Evolutionary conservation across 2,888 invertebrate genomes (phyloP).

Genomic region (Orthosia cruda): DNA sequence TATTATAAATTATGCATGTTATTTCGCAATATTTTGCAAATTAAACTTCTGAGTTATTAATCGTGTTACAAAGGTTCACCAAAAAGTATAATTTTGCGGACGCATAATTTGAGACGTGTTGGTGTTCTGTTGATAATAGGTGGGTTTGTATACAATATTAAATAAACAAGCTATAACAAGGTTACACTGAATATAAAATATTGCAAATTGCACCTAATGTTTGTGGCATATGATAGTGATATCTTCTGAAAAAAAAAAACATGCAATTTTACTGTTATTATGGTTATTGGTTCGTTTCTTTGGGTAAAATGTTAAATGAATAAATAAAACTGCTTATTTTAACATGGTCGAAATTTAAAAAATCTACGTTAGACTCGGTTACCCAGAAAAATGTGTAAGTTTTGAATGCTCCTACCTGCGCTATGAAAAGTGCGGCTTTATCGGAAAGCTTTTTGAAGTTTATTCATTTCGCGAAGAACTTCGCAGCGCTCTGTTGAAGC

Average conservation of each 20-base stretch:
- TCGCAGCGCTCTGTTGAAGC: background rate
- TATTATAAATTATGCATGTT: slow-evolving; percentile 6
- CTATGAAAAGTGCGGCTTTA: background rate
- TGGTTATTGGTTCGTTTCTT: too few relatives aligned
- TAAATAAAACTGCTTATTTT: background rate
- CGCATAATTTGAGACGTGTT: slow-evolving; percentile 43
- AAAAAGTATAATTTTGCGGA: slow-evolving; percentile 50
- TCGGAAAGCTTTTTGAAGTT: background rate
- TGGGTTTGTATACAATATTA: slow-evolving; percentile 4
- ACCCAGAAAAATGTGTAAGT: background rate
- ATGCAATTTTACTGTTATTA: too few relatives aligned
- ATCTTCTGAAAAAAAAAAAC: too few relatives aligned
- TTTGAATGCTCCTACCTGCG: background rate
- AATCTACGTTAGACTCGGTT: background rate
- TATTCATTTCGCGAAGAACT: background rate
- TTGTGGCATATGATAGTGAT: background rate
- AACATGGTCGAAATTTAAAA: background rate
- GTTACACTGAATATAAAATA: background rate
- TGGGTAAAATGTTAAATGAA: too few relatives aligned
- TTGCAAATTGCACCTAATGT: too few relatives aligned
- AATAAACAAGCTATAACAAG: background rate
- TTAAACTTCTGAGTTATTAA: slow-evolving; percentile 48
- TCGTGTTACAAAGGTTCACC: slow-evolving; percentile 17
- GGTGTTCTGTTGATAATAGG: slow-evolving; percentile 26
- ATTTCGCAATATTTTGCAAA: slow-evolving; percentile 15